These are phyloP conservation scores for Napeogenes sylphis DNA, from an alignment of 2,888 invertebrate genomes.

Conservation along the genomic window DNA sequence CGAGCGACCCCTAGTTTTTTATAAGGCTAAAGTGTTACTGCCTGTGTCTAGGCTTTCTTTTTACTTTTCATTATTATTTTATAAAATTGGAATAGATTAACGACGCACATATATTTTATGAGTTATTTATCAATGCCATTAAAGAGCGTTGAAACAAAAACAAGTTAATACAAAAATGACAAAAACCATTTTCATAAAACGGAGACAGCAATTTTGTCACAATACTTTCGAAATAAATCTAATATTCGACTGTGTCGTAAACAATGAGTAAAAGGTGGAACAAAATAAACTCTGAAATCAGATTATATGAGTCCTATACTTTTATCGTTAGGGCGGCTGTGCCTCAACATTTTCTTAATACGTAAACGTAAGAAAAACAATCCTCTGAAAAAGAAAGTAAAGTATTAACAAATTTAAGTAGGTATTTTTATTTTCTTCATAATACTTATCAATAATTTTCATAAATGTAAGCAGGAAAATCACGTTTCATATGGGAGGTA, in stretches of 20 bases:
- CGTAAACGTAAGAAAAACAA: background rate
- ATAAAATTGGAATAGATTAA: too few species aligned
- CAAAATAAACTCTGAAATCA: slow-evolving; percentile 4
- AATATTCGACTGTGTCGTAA: slow-evolving; percentile 4
- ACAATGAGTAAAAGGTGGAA: slow-evolving; percentile 6
- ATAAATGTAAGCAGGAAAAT: too few species aligned
- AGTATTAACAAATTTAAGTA: slow-evolving; percentile 3
- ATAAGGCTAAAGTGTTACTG: too few species aligned
- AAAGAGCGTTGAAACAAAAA: too few species aligned
- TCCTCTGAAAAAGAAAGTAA: background rate
- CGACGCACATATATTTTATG: too few species aligned
- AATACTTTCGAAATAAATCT: slow-evolving; percentile 2
- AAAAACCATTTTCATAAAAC: background rate
- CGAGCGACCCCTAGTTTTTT: too few species aligned
- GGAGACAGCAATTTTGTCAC: background rate
- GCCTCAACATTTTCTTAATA: slow-evolving; percentile 3
- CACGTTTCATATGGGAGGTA: too few species aligned
- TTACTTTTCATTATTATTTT: too few species aligned
- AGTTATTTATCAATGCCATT: too few species aligned
- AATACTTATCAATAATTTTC: too few species aligned
- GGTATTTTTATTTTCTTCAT: too few species aligned
- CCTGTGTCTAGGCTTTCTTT: too few species aligned
- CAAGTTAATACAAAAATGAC: background rate
- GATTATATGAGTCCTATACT: slow-evolving; percentile 4
- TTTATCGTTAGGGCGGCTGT: slow-evolving; percentile 1